Base-by-base conservation (phyloP, 2,888 invertebrate genomes). In the Nemoura dubitans region DNA sequence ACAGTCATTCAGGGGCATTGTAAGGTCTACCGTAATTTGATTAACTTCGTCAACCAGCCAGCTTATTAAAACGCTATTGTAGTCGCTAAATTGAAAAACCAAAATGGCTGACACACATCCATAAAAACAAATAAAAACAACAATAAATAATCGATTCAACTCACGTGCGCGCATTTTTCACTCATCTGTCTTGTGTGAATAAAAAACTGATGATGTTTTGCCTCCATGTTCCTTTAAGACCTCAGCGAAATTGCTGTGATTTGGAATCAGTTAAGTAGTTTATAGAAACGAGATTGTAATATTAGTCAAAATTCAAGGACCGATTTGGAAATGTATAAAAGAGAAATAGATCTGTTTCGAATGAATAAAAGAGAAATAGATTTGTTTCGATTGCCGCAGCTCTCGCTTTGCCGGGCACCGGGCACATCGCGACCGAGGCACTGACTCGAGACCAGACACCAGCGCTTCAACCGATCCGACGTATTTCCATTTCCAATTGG, bases 1-100 rank as follows among this genome's bases (percentile, higher is more conserved):
- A 59, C 59, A 59, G 59, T 59, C 59, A 59, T 59, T 59, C 59
- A 59, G 59, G 59, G 59, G 59, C 59, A n/a, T 83, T 42, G 30
- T 42, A 83, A 83, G 83, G 43, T 83, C 83, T 83, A 83, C 42
- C 26, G 36, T 83, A 36, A 83, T 83, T 83, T 83, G 83, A 83
- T 83, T 83, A 42, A 36, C 36, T 83, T 26, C 36, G 36, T 21
- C n/a, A 83, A 36, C 21, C 83, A 83, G 83, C 83, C 21, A 42
- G 36, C 83, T 83, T 83, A 83, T 83, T 83, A 83, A 83, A 83
- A 42, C 30, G n/a, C 83, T 83, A 83, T 83, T 83, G 83, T 83
- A 42, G 83, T 83, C 83, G 83, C 83, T 83, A 83, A 83, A 83
- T 83, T 83, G 83, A 42, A 83, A 83, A 83, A 83, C 83, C 83